Evolutionary conservation across 1,140 invertebrate species (phyloP).

Genomic region (Wasmannia auropunctata): DNA sequence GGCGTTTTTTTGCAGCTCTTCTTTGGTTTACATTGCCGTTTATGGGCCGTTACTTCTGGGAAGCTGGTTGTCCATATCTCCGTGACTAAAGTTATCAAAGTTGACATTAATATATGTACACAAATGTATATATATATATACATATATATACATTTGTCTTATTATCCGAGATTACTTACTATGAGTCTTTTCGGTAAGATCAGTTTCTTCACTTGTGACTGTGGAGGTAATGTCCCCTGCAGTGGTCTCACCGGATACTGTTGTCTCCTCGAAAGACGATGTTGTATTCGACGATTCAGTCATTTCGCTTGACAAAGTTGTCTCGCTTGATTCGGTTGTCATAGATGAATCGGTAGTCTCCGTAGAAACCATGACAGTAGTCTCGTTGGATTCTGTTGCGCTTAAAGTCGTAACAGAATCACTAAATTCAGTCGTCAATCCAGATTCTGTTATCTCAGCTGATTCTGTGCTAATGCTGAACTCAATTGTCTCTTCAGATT

Average conservation of each 20-base stretch:
- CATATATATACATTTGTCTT: not conserved
- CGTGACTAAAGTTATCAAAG: conserved; percentile 70
- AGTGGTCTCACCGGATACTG: conserved; percentile 68
- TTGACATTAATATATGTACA: conserved; percentile 12
- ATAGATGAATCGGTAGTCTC: conserved; percentile 37
- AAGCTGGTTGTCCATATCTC: conserved; percentile 79
- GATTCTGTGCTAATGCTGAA: conserved; percentile 65
- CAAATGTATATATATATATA: no score
- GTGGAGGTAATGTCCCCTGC: conserved; percentile 68
- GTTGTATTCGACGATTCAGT: conserved; percentile 58
- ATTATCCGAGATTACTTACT: conserved; percentile 56
- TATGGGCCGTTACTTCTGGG: conserved; percentile 83
- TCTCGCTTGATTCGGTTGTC: conserved; percentile 64
- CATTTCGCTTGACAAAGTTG: conserved; percentile 65
- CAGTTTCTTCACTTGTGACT: conserved; percentile 67
- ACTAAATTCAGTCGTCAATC: conserved; percentile 60
- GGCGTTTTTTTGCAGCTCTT: conserved; percentile 89
- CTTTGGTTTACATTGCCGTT: conserved; percentile 87
- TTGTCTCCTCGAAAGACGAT: conserved; percentile 67
- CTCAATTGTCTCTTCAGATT: conserved; percentile 63
- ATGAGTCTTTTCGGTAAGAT: conserved; percentile 74
- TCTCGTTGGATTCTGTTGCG: conserved; percentile 37
- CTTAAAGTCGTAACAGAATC: conserved; percentile 53
- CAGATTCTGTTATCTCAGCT: conserved; percentile 67
- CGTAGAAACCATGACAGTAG: conserved; percentile 17